A percentile compares a stretch with the other conserved stretches of the same genome.
Evolutionary conservation across 2,113 vertebrate species (phyloP).

Genomic region (Atlantisia rogersi): DNA sequence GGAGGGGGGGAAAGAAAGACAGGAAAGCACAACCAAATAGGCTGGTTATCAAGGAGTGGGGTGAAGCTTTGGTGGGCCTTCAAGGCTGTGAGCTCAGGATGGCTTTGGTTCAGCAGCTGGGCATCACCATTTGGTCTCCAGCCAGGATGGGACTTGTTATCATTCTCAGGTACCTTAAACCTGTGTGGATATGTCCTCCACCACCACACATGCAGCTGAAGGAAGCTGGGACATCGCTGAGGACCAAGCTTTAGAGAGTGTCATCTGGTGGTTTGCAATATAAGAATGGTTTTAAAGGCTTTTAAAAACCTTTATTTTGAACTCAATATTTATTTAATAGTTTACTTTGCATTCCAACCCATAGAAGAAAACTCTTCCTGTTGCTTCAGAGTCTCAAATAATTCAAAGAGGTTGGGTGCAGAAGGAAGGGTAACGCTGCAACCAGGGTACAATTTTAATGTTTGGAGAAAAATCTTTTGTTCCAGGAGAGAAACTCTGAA

Average conservation of each 20-base stretch:
- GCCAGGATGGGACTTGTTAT: background rate
- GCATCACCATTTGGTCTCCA: background rate
- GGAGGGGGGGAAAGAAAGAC: background rate
- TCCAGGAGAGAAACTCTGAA: background rate
- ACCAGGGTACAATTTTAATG: background rate
- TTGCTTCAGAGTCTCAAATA: background rate
- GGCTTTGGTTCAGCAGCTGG: background rate
- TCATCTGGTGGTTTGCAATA: background rate
- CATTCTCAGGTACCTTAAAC: background rate
- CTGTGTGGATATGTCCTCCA: background rate
- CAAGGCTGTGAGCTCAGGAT: background rate
- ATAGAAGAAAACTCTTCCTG: background rate
- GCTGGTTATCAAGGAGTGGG: background rate
- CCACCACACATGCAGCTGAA: background rate
- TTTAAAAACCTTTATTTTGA: background rate
- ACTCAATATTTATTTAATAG: background rate
- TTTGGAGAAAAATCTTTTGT: background rate
- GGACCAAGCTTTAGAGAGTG: background rate
- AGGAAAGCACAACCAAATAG: background rate
- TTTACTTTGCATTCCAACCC: background rate
- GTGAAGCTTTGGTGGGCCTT: background rate
- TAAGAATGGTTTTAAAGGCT: background rate
- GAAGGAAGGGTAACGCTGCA: background rate
- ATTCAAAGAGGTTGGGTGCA: background rate
- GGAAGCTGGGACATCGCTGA: background rate